A percentile compares a stretch with the other conserved stretches of the same genome.
Evolutionary conservation across 2,888 invertebrate species (phyloP).

Genomic region (Anoplius nigerrimus): DNA sequence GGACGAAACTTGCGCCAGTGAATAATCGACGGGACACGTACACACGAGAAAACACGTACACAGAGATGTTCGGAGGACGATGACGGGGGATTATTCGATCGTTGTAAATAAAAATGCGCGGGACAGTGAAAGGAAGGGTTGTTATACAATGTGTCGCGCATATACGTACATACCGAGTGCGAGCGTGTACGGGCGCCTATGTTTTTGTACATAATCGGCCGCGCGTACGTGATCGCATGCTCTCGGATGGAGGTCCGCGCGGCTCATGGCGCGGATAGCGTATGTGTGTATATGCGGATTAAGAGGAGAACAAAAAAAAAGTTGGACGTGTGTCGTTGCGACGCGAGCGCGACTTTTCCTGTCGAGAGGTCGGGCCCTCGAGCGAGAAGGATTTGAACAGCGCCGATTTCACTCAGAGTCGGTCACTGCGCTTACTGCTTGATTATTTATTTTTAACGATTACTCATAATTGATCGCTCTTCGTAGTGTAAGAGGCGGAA

Average conservation of each 20-base stretch:
- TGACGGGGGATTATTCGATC: no score
- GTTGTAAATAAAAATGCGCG: no score
- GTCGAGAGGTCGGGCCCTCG: slow-evolving; percentile 40
- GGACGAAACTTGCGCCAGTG: slow-evolving; percentile 45
- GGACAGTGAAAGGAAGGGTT: no score
- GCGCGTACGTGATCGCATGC: no score
- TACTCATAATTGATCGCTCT: slow-evolving; percentile 15
- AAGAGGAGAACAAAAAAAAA: not conserved
- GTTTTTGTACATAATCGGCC: no score
- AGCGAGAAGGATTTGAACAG: slow-evolving; percentile 58
- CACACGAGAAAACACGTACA: no score
- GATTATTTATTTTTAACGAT: not conserved
- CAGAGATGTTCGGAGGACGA: no score
- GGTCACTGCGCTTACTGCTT: not conserved
- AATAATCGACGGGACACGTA: slow-evolving; percentile 14
- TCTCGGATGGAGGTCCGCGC: no score
- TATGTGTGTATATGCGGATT: not conserved
- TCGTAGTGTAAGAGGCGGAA: slow-evolving; percentile 38
- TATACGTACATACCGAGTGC: no score
- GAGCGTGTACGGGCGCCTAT: no score
- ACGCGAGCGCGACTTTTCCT: slow-evolving; percentile 10
- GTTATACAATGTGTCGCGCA: no score
- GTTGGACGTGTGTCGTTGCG: slow-evolving; percentile 2
- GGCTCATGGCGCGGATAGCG: no score
- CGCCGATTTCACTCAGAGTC: not conserved